These are phyloP conservation scores for Steinernema hermaphroditum DNA, from an alignment of 2,888 invertebrate species.

Conservation along the genomic window DNA sequence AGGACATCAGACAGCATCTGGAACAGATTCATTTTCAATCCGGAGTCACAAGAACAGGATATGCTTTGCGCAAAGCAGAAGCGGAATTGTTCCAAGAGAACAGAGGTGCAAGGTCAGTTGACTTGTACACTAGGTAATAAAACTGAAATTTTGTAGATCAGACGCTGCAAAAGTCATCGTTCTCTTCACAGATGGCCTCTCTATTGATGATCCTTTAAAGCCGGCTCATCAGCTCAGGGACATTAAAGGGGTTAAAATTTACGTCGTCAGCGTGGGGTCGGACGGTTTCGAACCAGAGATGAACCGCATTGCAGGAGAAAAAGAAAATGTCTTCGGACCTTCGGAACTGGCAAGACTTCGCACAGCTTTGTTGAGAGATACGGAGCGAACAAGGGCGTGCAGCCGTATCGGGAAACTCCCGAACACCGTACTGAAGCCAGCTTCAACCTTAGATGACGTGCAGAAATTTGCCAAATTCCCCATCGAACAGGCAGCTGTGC, in stretches of 20 bases:
- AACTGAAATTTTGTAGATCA: slow-evolving; percentile 38
- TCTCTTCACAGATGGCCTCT: slow-evolving; percentile 63
- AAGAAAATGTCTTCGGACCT: slow-evolving; percentile 59
- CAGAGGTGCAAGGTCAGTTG: slow-evolving; percentile 47
- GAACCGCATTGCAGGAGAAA: slow-evolving; percentile 59
- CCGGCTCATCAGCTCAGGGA: slow-evolving; percentile 54
- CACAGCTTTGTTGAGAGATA: slow-evolving; percentile 51
- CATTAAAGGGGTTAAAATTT: slow-evolving; percentile 57
- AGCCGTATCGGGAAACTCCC: slow-evolving; percentile 41
- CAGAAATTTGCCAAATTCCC: slow-evolving; percentile 22
- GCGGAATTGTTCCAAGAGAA: slow-evolving; percentile 44
- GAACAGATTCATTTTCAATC: slow-evolving; percentile 45
- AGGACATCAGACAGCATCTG: slow-evolving; percentile 45
- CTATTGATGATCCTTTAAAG: slow-evolving; percentile 62
- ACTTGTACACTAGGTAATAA: too few species aligned
- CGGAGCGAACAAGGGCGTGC: slow-evolving; percentile 55
- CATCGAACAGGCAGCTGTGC: slow-evolving; percentile 10
- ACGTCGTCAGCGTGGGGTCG: slow-evolving; percentile 56
- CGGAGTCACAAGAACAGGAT: slow-evolving; percentile 48
- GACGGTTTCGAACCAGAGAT: slow-evolving; percentile 60
- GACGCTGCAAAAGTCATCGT: slow-evolving; percentile 52
- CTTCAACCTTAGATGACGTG: background rate
- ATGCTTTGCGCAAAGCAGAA: slow-evolving; percentile 53
- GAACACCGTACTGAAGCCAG: background rate
- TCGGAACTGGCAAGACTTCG: slow-evolving; percentile 50